A percentile compares a stretch with the other conserved stretches of the same genome.
Conservation (phyloP, 2,113 vertebrate genomes). For the Tursiops truncatus region DNA sequence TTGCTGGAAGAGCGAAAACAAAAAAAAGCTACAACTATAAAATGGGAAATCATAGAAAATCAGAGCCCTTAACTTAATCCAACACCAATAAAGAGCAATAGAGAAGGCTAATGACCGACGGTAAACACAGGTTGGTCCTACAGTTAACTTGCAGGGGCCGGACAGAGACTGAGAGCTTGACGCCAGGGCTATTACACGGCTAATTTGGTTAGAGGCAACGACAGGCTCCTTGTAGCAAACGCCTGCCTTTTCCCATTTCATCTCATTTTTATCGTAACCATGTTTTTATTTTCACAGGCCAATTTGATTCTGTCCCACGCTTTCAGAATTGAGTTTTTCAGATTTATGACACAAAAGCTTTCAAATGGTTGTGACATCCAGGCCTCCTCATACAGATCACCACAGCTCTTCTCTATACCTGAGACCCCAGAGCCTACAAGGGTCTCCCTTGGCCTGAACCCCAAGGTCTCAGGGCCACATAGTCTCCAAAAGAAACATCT, state of each 20-base stretch:
- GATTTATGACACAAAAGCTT: conserved; percentile 29
- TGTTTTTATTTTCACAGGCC: conserved; percentile 58
- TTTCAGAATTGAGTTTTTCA: conserved; percentile 55
- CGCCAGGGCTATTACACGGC: neutral
- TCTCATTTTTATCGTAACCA: conserved; percentile 47
- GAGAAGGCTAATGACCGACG: neutral
- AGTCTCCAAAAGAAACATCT: neutral
- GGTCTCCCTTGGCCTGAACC: neutral
- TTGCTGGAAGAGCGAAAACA: neutral
- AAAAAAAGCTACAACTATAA: neutral
- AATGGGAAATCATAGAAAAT: conserved; percentile 57
- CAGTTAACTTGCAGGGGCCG: neutral
- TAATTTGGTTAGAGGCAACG: neutral
- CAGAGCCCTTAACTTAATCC: conserved; percentile 53
- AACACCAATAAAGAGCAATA: conserved; percentile 2
- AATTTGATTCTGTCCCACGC: conserved; percentile 25
- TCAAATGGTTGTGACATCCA: neutral
- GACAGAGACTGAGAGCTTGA: neutral
- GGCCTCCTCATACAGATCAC: neutral
- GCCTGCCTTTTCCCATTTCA: neutral
- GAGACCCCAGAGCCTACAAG: neutral
- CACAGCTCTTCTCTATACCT: neutral
- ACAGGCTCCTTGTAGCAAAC: neutral
- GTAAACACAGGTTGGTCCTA: conserved; percentile 20
- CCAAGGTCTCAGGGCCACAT: neutral